Conservation (phyloP, 1,140 invertebrate genomes). For the Drosophila neocordata region DNA sequence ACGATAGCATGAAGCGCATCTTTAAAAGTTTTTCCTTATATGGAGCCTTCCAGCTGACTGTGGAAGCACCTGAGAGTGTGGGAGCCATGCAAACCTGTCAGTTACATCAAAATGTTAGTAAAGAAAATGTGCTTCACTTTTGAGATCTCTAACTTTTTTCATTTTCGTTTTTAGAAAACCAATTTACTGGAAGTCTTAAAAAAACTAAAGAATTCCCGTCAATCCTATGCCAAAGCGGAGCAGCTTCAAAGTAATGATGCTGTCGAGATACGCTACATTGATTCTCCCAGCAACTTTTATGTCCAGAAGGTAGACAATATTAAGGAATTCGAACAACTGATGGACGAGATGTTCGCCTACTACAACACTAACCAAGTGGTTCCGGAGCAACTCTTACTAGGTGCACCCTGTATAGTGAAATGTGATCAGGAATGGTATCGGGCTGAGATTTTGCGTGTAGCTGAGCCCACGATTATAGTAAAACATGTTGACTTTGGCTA, state of each 20-base stretch:
- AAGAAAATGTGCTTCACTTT: too few relatives aligned
- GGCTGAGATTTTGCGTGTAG: conserved; percentile 84
- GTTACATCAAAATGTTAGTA: conserved; percentile 80
- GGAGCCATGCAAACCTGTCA: conserved; percentile 89
- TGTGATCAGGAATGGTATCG: conserved; percentile 91
- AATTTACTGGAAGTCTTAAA: conserved; percentile 83
- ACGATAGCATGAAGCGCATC: conserved; percentile 86
- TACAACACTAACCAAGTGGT: conserved; percentile 82
- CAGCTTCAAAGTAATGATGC: conserved; percentile 83
- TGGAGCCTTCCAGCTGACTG: conserved; percentile 85
- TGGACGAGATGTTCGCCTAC: conserved; percentile 80
- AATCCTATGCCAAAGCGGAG: conserved; percentile 84
- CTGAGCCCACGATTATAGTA: conserved; percentile 68
- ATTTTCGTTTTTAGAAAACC: conserved; percentile 70
- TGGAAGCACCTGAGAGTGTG: conserved; percentile 87
- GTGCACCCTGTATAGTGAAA: conserved; percentile 88
- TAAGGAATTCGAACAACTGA: conserved; percentile 83
- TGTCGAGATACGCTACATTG: conserved; percentile 88
- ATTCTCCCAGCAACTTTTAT: conserved; percentile 88
- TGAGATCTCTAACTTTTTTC: neutral
- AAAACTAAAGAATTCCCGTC: conserved; percentile 82
- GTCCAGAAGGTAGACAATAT: conserved; percentile 87
- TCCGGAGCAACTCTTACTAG: conserved; percentile 83
- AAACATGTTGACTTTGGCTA: conserved; percentile 91
- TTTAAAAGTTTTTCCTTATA: conserved; percentile 87